Evolutionary conservation across 1,140 invertebrate species (phyloP).

Genomic region (Drosophila jambulina): DNA sequence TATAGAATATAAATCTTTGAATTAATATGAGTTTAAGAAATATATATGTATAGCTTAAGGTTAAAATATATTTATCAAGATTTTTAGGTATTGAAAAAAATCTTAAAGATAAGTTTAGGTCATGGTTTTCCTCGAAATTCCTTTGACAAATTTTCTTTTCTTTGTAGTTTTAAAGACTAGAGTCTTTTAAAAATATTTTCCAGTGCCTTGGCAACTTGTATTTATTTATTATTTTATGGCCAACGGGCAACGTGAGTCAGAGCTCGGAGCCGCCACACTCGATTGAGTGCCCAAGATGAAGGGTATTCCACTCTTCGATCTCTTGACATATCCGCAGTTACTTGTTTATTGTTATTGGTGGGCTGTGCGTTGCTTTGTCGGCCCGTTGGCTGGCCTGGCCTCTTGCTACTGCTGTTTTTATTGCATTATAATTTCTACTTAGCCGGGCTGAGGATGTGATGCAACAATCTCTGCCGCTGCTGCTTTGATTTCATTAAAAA

Average conservation of each 20-base stretch:
- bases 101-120: not conserved
- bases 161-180: no score
- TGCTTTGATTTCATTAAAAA: constrained; percentile 77
- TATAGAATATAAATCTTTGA: not conserved
- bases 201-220: constrained; percentile 26
- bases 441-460: constrained; percentile 74
- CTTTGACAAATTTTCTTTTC: accelerated
- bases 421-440: constrained; percentile 82
- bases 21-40: not conserved
- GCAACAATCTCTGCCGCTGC: constrained; percentile 50
- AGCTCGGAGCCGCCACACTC: constrained; percentile 15
- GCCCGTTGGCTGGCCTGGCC: constrained; percentile 31
- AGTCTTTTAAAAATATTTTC: not conserved
- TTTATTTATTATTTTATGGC: constrained; percentile 54
- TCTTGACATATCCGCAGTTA: constrained; percentile 22
- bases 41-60: no score
- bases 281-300: constrained; percentile 25
- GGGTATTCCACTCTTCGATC: constrained; percentile 38
- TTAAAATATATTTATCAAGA: not conserved
- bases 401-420: constrained; percentile 65
- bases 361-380: constrained; percentile 56
- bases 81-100: not conserved
- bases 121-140: no score
- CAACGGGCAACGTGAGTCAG: constrained; percentile 35
- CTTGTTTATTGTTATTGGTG: constrained; percentile 37